Evolutionary conservation across 1,140 invertebrate species (phyloP).

Genomic region (Daktulosphaira vitifoliae): DNA sequence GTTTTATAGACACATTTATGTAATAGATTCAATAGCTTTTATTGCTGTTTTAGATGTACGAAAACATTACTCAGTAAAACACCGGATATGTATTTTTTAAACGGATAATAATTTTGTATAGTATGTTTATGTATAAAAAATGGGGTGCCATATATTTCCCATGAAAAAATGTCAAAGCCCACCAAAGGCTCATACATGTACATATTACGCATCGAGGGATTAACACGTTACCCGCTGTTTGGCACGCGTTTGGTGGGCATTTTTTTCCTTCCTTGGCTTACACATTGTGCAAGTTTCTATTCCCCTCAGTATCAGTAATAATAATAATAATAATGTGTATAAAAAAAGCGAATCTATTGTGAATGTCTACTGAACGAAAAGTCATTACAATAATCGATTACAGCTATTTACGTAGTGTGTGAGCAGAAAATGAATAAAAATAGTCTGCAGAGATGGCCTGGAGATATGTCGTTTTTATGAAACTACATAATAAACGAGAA

Average conservation of each 20-base stretch:
- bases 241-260: conserved; percentile 27
- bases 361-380: conserved; percentile 30
- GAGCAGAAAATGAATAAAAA: too few species aligned
- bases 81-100: neutral
- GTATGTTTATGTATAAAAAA: conserved; percentile 1
- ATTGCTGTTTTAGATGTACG: too few species aligned
- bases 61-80: too few species aligned
- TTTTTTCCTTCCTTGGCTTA: conserved; percentile 7
- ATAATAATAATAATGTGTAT: conserved; percentile 8
- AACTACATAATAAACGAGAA: too few species aligned
- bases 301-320: neutral
- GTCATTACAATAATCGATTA: conserved; percentile 33
- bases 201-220: neutral
- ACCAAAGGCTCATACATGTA: neutral
- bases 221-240: conserved; percentile 33
- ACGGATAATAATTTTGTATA: conserved; percentile 15
- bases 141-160: conserved; percentile 7
- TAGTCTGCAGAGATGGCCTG: too few species aligned
- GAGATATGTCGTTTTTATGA: too few species aligned
- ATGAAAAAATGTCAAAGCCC: conserved; percentile 19
- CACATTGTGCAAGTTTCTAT: conserved; percentile 1
- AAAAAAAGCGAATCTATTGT: conserved; percentile 12
- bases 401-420: neutral
- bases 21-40: too few species aligned
- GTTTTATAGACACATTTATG: too few species aligned